phyloP scores from a whole-genome alignment of 2,797 vertebrate genomes.

The Peromyscus nudipes region DNA sequence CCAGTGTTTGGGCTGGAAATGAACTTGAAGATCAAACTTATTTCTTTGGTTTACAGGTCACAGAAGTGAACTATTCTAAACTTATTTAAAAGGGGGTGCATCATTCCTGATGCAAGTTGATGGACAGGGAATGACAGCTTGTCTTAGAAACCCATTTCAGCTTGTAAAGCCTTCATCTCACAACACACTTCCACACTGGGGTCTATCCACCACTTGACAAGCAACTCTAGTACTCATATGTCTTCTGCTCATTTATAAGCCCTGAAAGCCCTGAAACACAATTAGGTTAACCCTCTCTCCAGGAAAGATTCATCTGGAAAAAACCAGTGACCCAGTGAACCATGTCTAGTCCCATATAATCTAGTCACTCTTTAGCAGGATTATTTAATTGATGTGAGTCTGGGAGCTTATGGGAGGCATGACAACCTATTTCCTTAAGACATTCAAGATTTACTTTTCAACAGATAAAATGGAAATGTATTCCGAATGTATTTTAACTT shows the following conservation, averaged over 20 bases:
- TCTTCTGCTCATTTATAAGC: background rate
- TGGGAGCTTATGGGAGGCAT: background rate
- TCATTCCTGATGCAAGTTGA: background rate
- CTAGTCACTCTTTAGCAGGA: background rate
- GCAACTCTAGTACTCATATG: background rate
- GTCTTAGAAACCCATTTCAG: background rate
- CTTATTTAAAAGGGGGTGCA: background rate
- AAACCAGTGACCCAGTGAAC: background rate
- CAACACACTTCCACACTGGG: background rate
- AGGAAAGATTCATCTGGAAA: background rate
- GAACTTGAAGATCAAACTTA: slow-evolving; percentile 11
- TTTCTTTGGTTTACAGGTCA: background rate
- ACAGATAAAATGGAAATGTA: slow-evolving; percentile 22
- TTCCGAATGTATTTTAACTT: background rate
- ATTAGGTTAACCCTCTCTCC: slow-evolving; percentile 33
- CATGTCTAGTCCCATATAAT: background rate
- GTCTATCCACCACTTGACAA: background rate
- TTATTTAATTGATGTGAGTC: background rate
- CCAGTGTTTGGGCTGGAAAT: background rate
- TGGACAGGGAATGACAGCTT: background rate
- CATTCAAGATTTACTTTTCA: background rate
- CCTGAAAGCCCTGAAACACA: background rate
- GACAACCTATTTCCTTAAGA: background rate
- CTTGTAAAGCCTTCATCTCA: background rate
- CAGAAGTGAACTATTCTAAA: background rate